Evolutionary conservation across 2,113 vertebrate species (phyloP).

Genomic region (Neoarius graeffei): DNA sequence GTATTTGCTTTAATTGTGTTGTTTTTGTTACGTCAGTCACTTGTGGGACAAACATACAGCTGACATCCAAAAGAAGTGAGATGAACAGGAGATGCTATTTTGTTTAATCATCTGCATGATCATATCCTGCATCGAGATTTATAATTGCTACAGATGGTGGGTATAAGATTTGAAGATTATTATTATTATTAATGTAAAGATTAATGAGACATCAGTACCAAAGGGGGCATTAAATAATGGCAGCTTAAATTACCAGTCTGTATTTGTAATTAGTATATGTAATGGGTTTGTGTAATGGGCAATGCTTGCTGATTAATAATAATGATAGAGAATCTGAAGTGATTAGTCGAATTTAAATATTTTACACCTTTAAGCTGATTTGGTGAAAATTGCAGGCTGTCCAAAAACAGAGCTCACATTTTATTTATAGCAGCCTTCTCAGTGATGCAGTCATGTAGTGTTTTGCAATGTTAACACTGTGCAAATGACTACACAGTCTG

Average conservation of each 20-base stretch:
- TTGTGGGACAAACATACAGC: background rate
- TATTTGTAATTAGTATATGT: background rate
- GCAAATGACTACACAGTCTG: background rate
- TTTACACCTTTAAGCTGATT: background rate
- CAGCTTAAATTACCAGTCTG: background rate
- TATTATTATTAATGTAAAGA: slow-evolving; percentile 15
- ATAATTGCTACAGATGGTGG: background rate
- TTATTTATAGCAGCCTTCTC: background rate
- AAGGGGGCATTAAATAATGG: background rate
- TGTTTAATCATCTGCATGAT: background rate
- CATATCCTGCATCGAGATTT: background rate
- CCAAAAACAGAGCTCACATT: background rate
- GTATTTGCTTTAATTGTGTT: background rate
- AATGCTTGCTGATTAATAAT: background rate
- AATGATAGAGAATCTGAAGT: background rate
- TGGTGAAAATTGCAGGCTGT: background rate
- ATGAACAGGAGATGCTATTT: background rate
- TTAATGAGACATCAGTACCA: background rate
- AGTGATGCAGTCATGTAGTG: background rate
- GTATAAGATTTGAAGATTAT: slow-evolving; percentile 13
- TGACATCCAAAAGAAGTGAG: background rate
- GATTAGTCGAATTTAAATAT: background rate
- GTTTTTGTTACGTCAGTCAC: background rate
- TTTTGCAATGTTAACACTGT: background rate
- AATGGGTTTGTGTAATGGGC: background rate